Evolutionary conservation across 2,888 invertebrate genomes (phyloP), one percentile per base, ranked within the genome.

Genomic region (Drosophila antonietae): DNA sequence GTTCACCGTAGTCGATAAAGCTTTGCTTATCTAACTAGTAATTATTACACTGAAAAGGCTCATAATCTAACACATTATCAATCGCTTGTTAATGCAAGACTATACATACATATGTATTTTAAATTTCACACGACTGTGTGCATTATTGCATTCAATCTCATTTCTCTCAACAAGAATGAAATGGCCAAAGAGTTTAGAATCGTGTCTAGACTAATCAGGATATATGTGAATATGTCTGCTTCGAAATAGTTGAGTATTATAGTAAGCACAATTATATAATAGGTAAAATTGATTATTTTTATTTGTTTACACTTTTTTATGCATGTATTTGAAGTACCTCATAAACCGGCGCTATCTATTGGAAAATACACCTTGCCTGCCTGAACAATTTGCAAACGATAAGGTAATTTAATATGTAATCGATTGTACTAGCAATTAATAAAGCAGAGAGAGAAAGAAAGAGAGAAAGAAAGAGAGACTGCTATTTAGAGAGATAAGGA

Each of bases 301-400:
- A n/a, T 31, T 41, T 20, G 14, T 58, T n/a, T 20, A 35, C 6
- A 5, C 31, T n/a, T 10, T 2, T 39, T 31, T 46, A 5, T 14
- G n/a, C 6, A 20, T 47, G 35, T 43, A n/a, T 35, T 33, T 28
- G 2, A 49, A 60, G 53, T 49, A 15, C 35, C 10, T 37, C 18
- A 31, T 58, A 47, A 68, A 51, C 41, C 41, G 18, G 10, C 33
- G 33, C 20, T 58, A 58, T 66, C 52, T 51, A 14, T 9, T 44
- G 23, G 37, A 4, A 58, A 53, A 12, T 14, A 28, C n/a, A 20
- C 23, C 12, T 49, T 23, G 31, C 5, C 10, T 43, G 20, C 18
- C 35, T 39, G 63, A 56, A 23, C 56, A 57, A 67, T 57, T 55
- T 51, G 28, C 18, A 28, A 20, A 37, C 66, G 78, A 76, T 76